Percentiles rank a stretch among this genome's conserved stretches.
Evolutionary conservation across 2,113 vertebrate genomes (phyloP).

Genomic region (Calyptommatus sinebrachiatus): DNA sequence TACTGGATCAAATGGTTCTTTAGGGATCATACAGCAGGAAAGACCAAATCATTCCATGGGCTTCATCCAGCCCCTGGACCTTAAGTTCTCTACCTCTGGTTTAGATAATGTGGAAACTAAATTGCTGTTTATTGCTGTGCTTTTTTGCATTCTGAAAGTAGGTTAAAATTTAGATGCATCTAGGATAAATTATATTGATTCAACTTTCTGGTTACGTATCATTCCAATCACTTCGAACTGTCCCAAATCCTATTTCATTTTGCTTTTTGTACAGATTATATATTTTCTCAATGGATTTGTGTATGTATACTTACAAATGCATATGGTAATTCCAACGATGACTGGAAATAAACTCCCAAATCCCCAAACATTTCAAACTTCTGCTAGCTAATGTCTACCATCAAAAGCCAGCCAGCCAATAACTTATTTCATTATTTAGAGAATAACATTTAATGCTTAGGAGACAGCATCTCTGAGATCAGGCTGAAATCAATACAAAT

Average conservation of each 20-base stretch:
- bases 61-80: no score
- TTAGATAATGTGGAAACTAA: no score
- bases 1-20: no score
- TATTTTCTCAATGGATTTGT: not conserved
- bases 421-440: not conserved
- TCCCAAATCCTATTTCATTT: not conserved
- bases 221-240: not conserved
- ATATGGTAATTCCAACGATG: not conserved
- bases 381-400: not conserved
- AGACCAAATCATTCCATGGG: no score
- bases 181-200: no score
- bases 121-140: no score
- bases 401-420: not conserved
- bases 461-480: not conserved
- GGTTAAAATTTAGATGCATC: no score
- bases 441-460: not conserved
- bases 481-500: not conserved
- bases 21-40: no score
- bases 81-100: no score
- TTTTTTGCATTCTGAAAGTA: no score
- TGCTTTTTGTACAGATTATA: not conserved
- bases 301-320: not conserved
- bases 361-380: no score
- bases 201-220: no score
- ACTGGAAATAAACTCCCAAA: not conserved